A percentile compares a stretch with the other conserved stretches of the same genome.
phyloP scores from a whole-genome alignment of 2,888 invertebrate species.

The Eupithecia subumbrata region DNA sequence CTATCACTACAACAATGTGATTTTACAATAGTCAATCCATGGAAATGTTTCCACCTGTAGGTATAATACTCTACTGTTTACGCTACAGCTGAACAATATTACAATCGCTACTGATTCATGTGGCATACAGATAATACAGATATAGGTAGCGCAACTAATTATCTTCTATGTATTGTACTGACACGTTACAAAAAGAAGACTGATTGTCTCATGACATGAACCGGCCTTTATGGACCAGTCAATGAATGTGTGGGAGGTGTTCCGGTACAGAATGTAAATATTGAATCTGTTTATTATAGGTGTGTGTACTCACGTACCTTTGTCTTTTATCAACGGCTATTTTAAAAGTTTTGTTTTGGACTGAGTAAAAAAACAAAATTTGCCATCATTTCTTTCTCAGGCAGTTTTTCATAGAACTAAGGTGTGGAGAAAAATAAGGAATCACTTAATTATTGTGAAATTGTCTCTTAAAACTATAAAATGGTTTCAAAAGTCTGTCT shows the following conservation, averaged over 20 bases:
- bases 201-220: conserved; percentile 27
- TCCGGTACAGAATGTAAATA: background rate
- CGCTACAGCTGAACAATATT: conserved; percentile 15
- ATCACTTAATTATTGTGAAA: too few species aligned
- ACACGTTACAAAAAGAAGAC: conserved; percentile 29
- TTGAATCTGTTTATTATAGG: background rate
- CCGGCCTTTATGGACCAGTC: background rate
- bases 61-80: background rate
- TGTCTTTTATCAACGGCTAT: background rate
- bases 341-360: background rate
- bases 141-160: conserved; percentile 33
- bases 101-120: conserved; percentile 24
- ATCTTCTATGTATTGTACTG: conserved; percentile 21
- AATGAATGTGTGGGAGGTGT: background rate
- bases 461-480: background rate
- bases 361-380: background rate
- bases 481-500: background rate
- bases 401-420: background rate
- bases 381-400: too few species aligned
- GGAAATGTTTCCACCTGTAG: background rate
- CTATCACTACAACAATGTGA: background rate
- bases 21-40: conserved; percentile 3
- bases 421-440: too few species aligned
- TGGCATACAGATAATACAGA: background rate
- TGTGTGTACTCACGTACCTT: background rate